A percentile compares a stretch with the other conserved stretches of the same genome.
phyloP scores from a whole-genome alignment of 2,113 vertebrate species.

The Oxyura jamaicensis region DNA sequence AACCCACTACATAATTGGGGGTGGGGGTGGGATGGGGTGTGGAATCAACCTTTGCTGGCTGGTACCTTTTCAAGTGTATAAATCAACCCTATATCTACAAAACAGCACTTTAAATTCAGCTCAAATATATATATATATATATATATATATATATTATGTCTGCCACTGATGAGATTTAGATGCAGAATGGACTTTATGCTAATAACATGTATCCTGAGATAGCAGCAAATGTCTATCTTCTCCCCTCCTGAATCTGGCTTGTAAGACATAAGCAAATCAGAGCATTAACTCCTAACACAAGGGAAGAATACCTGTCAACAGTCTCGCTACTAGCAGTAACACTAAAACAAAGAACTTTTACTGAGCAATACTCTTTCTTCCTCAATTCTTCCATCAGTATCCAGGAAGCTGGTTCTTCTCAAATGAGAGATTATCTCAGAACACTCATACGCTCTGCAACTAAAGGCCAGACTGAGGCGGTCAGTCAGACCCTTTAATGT shows the following conservation, averaged over 20 bases:
- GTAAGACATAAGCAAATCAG: background rate
- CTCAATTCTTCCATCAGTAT: background rate
- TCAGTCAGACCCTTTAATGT: background rate
- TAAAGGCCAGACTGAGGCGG: background rate
- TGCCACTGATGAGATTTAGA: background rate
- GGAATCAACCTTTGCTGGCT: background rate
- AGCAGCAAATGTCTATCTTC: background rate
- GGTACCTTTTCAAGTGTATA: background rate
- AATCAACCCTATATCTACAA: background rate
- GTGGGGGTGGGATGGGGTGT: too few species aligned
- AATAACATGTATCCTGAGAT: slow-evolving; percentile 39
- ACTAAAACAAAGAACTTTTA: background rate
- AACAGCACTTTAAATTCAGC: background rate
- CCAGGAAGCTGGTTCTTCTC: background rate
- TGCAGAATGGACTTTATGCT: slow-evolving; percentile 25
- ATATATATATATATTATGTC: too few species aligned
- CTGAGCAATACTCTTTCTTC: background rate
- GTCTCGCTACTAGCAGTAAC: background rate
- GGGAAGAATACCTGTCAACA: background rate
- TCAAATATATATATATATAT: too few species aligned
- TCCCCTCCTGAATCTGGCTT: background rate
- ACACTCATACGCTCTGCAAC: background rate
- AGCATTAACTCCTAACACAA: background rate
- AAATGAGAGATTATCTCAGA: background rate
- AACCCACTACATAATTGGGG: background rate